A percentile compares a stretch with the other conserved stretches of the same genome.
Conservation (phyloP, 2,888 invertebrate genomes). For the Hololepta plana region DNA sequence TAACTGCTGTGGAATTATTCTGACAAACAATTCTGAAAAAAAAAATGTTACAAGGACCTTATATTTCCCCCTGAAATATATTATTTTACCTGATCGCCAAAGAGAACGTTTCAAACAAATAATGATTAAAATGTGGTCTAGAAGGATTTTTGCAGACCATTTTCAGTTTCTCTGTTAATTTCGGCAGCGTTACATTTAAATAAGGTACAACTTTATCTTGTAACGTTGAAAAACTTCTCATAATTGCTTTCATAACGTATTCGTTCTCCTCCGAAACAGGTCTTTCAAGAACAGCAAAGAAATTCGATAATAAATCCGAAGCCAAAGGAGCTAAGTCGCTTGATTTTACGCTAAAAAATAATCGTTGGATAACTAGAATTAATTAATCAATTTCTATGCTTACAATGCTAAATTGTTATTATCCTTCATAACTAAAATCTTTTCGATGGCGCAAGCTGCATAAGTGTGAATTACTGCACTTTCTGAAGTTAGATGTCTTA, state of each 20-base stretch:
- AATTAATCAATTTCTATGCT: conserved; percentile 14
- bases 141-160: conserved; percentile 84
- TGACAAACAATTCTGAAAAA: conserved; percentile 62
- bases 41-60: conserved; percentile 5
- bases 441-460: conserved; percentile 83
- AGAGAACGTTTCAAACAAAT: conserved; percentile 88
- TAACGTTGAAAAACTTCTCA: conserved; percentile 67
- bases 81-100: conserved; percentile 58
- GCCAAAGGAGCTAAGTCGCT: conserved; percentile 49
- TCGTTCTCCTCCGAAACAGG: conserved; percentile 82
- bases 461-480: conserved; percentile 89
- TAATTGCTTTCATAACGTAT: conserved; percentile 96
- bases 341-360: conserved; percentile 32
- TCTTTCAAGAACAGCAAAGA: conserved; percentile 57
- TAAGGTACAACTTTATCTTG: conserved; percentile 67
- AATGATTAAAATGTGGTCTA: conserved; percentile 97
- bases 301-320: conserved; percentile 46
- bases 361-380: conserved; percentile 1
- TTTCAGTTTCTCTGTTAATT: conserved; percentile 66
- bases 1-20: conserved; percentile 58
- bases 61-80: background rate
- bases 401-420: conserved; percentile 32
- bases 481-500: conserved; percentile 55
- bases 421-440: conserved; percentile 59
- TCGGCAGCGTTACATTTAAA: conserved; percentile 62